Evolutionary conservation across 2,888 invertebrate species (phyloP).

Genomic region (Argyra leucocephala): DNA sequence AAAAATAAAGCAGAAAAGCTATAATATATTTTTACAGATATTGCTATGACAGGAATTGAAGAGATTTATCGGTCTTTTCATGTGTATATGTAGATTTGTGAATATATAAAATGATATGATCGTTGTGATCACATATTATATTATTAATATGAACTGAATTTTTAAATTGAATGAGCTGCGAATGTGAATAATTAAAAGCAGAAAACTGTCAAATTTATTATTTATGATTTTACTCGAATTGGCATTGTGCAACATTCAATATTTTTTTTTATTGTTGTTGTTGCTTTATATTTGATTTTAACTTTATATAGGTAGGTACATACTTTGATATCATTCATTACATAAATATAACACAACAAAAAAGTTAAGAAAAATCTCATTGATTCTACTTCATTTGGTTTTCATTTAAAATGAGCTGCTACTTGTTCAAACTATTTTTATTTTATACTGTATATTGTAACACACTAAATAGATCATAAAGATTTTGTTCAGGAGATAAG

Average conservation of each 20-base stretch:
- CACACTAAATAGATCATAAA: too few relatives aligned
- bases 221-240: background rate
- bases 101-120: background rate
- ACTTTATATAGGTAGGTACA: too few relatives aligned
- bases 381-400: too few relatives aligned
- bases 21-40: too few relatives aligned
- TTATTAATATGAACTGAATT: background rate
- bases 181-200: background rate
- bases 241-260: background rate
- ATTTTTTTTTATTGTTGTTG: background rate
- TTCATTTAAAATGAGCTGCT: too few relatives aligned
- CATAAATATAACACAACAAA: too few relatives aligned
- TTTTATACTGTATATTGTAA: too few relatives aligned
- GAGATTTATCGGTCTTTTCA: background rate
- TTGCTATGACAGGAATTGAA: background rate
- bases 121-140: background rate
- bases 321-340: too few relatives aligned
- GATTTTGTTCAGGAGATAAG: too few relatives aligned
- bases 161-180: background rate
- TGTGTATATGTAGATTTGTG: background rate
- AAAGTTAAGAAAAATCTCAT: too few relatives aligned
- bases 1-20: background rate
- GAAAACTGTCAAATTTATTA: constrained; percentile 6
- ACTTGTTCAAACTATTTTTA: too few relatives aligned
- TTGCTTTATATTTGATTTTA: background rate